These are phyloP conservation scores for Cryptocephalus primarius DNA, from an alignment of 2,888 invertebrate genomes.

Conservation along the genomic window DNA sequence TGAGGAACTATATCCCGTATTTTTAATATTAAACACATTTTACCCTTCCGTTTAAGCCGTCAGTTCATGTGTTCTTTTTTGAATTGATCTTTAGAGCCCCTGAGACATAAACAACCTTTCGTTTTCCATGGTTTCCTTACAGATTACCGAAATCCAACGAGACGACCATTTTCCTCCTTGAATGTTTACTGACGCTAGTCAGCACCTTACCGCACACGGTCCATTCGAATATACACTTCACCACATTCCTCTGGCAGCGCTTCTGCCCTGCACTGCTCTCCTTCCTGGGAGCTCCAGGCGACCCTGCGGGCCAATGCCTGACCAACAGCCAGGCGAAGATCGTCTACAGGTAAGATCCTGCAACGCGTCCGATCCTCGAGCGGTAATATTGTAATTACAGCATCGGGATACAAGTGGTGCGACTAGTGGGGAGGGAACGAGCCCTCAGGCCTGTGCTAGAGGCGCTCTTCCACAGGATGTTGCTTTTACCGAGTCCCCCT, in stretches of 20 bases:
- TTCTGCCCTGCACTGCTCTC: conserved; percentile 84
- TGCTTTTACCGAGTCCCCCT: conserved; percentile 75
- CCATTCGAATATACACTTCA: conserved; percentile 74
- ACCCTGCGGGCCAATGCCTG: conserved; percentile 65
- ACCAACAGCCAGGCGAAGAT: conserved; percentile 81
- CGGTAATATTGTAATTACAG: conserved; percentile 36
- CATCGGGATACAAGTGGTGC: conserved; percentile 80
- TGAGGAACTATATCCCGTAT: conserved; percentile 8
- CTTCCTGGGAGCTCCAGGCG: conserved; percentile 77
- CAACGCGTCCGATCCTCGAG: not conserved
- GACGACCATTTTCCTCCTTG: conserved; percentile 65
- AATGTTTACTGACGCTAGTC: conserved; percentile 76
- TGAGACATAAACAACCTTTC: no score
- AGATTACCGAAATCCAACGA: conserved; percentile 54
- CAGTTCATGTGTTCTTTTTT: not conserved
- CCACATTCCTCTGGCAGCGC: conserved; percentile 84
- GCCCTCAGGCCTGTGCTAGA: conserved; percentile 85
- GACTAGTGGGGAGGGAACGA: conserved; percentile 77
- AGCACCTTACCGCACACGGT: conserved; percentile 74
- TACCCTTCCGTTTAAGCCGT: not conserved
- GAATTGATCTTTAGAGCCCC: no score
- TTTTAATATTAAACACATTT: not conserved
- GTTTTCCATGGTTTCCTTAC: conserved; percentile 15
- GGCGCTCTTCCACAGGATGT: conserved; percentile 86
- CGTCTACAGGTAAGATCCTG: conserved; percentile 59